Evolutionary conservation across 2,797 vertebrate genomes (phyloP).

Genomic region (Protosalanx chinensis): DNA sequence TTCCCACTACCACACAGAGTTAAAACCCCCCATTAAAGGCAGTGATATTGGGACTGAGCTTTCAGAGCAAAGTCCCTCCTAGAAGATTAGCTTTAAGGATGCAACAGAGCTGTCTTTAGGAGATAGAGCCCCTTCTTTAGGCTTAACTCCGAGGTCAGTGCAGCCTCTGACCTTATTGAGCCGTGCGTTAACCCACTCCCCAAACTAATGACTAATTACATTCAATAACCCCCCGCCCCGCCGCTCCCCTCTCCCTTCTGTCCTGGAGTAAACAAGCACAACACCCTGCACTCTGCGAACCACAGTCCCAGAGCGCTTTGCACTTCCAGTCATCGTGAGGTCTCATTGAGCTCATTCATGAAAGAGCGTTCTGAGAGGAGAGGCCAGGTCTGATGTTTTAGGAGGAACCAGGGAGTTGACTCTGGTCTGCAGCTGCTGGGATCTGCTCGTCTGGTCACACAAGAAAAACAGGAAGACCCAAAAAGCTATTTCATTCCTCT

Average conservation of each 20-base stretch:
- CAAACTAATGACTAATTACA: neutral
- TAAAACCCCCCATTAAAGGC: slow-evolving; percentile 2
- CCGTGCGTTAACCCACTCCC: slow-evolving; percentile 32
- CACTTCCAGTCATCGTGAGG: slow-evolving; percentile 26
- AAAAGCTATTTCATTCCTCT: slow-evolving; percentile 41
- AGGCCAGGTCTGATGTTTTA: slow-evolving; percentile 50
- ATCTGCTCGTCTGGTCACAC: slow-evolving; percentile 51
- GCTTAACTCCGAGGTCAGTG: slow-evolving; percentile 25
- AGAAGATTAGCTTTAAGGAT: slow-evolving; percentile 20
- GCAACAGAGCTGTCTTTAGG: slow-evolving; percentile 12
- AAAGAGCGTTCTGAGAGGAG: slow-evolving; percentile 45
- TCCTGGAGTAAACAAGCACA: slow-evolving; percentile 5
- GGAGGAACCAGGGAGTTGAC: slow-evolving; percentile 48
- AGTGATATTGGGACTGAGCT: slow-evolving; percentile 8
- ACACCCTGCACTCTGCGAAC: neutral
- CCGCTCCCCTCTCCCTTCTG: neutral
- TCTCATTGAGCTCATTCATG: slow-evolving; percentile 43
- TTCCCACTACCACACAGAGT: neutral
- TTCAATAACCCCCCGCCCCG: neutral
- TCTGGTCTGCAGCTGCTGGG: slow-evolving; percentile 50
- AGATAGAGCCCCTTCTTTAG: slow-evolving; percentile 20
- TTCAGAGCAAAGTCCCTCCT: slow-evolving; percentile 12
- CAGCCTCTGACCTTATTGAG: slow-evolving; percentile 23
- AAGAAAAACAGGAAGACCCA: slow-evolving; percentile 57
- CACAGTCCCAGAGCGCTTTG: slow-evolving; percentile 27